Base-by-base conservation (phyloP, 2,113 vertebrate species). In the Nycticebus coucang region DNA sequence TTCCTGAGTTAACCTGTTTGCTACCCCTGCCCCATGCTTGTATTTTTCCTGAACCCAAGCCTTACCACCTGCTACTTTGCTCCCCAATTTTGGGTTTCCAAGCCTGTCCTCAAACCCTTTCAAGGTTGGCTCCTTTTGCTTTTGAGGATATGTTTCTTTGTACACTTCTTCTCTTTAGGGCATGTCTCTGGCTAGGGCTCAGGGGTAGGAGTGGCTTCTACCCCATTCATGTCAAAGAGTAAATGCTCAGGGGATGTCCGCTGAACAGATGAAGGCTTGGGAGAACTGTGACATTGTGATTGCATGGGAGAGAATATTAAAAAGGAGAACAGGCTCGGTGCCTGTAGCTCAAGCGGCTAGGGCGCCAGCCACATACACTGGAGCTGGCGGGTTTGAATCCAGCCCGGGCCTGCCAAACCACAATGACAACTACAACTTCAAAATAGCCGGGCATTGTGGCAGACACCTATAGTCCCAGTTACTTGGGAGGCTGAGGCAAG, bases 271-370 rank as follows among this genome's bases (percentile, higher is more conserved):
- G 22, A 50, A 41, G 64, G 35, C 26, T 6, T 11, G 2, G 2
- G 5, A 2, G 19, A 24, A 41, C 0, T 4, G 69, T 14, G 17
- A 14, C 8, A 60, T 0, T 4, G 69, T 11, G 12, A 14, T 11
- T 33, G 30, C n/a, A 72, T 19, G 45, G 45, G 1, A 37, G 55
- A 53, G 19, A 37, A 74, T 69, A 6, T 13, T 26, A 9, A 15
- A 2, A 50, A 50, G 45, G 45, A 50, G 45, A 50, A 50, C 8
- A 50, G 45, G 45, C 45, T 50, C 45, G 7, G 45, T 10, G 9
- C 45, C 45, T 50, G 45, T 50, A 50, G 45, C 45, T 50, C 45
- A 50, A 50, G 8, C 10, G 45, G 10, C 45, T 50, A 8, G 10
- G 45, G 45, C 45, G 10, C 45, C 45, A 50, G 45, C 45, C 45